phyloP scores from a whole-genome alignment of 2,113 vertebrate species.

The Neolamprologus tretocephalus region DNA sequence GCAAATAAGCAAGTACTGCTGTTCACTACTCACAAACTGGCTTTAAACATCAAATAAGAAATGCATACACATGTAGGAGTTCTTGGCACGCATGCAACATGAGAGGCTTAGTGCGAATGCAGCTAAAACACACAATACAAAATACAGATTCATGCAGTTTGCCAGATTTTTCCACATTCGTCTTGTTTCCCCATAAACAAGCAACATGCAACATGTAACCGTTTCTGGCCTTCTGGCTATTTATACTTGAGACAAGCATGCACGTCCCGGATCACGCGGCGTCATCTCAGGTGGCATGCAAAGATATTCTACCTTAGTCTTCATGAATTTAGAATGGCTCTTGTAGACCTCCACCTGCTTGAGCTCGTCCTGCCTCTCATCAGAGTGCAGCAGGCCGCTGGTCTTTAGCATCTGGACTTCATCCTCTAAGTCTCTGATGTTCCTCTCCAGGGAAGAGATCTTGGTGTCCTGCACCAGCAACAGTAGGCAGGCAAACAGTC shows the following conservation, averaged over 20 bases:
- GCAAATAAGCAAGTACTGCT: background rate
- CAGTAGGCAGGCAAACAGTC: constrained; percentile 32
- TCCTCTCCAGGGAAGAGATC: constrained; percentile 94
- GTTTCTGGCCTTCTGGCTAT: background rate
- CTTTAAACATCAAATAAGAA: background rate
- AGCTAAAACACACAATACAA: background rate
- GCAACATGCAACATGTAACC: background rate
- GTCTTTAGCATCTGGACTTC: constrained; percentile 98
- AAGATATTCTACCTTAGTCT: constrained; percentile 83
- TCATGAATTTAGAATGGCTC: constrained; percentile 99
- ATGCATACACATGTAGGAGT: background rate
- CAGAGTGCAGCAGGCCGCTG: constrained; percentile 83
- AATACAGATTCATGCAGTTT: background rate
- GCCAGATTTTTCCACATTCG: background rate
- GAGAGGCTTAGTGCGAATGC: background rate
- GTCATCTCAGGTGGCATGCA: background rate
- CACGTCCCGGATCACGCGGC: background rate
- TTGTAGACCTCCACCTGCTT: constrained; percentile 98
- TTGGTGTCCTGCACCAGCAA: constrained; percentile 86
- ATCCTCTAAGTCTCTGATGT: constrained; percentile 96
- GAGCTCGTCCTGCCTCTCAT: constrained; percentile 89
- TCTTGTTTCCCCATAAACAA: background rate
- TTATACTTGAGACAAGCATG: background rate
- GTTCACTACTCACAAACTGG: background rate
- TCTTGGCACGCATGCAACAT: background rate